These are phyloP conservation scores for Acanthoscelides obtectus DNA, from an alignment of 2,888 invertebrate genomes.

Conservation along the genomic window DNA sequence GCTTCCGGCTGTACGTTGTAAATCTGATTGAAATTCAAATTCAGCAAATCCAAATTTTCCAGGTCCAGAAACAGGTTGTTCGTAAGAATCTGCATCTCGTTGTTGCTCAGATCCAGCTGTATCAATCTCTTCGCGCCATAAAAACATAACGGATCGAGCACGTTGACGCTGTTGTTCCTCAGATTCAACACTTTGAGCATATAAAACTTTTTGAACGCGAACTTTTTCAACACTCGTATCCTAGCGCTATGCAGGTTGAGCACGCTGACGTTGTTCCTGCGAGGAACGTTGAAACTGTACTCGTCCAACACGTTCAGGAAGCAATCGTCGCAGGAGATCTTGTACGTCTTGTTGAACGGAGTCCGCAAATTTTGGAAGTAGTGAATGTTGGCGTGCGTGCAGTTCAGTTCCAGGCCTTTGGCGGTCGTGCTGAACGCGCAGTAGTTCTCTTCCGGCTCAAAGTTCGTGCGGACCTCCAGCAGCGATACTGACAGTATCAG, in stretches of 20 bases:
- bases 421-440: constrained; percentile 19
- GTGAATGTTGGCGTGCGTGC: constrained; percentile 35
- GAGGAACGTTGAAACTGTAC: constrained; percentile 36
- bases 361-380: constrained; percentile 36
- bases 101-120: constrained; percentile 40
- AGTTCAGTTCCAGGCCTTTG: constrained; percentile 38
- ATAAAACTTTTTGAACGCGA: constrained; percentile 36
- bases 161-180: constrained; percentile 39
- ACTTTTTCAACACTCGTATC: constrained; percentile 32
- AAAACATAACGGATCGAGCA: constrained; percentile 43
- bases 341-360: constrained; percentile 37
- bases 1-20: constrained; percentile 40
- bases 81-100: constrained; percentile 35
- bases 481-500: constrained; percentile 24
- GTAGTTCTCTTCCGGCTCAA: constrained; percentile 22
- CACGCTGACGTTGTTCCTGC: constrained; percentile 37
- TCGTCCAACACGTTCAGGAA: constrained; percentile 36
- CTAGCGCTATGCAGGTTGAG: constrained; percentile 35
- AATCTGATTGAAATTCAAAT: constrained; percentile 42
- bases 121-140: constrained; percentile 37
- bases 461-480: constrained; percentile 21
- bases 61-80: constrained; percentile 42
- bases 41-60: constrained; percentile 41
- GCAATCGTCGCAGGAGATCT: constrained; percentile 41
- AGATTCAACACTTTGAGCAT: constrained; percentile 41